Evolutionary conservation across 2,888 invertebrate species (phyloP), one percentile per base, ranked within the genome.

Genomic region (Brenthis ino): DNA sequence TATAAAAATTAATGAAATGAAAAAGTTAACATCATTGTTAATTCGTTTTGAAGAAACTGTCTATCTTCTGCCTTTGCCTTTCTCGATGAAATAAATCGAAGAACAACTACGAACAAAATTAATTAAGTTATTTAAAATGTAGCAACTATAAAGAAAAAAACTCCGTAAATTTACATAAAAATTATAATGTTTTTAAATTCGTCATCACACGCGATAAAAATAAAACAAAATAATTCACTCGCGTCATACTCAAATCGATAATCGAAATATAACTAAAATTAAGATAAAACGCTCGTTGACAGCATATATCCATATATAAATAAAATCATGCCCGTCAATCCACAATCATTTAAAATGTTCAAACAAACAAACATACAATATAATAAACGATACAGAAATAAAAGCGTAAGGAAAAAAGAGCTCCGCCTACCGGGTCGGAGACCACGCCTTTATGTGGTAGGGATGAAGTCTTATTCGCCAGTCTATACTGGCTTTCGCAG

Each of bases 311-410:
- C 60, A 60, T 60, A 20, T 4, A 63, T 63, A 54, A 54, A 63
- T 54, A 54, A 63, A 53, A 72, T 70, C 63, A 64, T 48, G 61
- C 56, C 67, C 74, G 75, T 74, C 76, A 78, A 77, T 79, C 77
- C 78, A 82, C 81, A 80, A 79, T 82, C 85, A 86, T 86, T 86
- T 85, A 86, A 86, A 87, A 86, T 78, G 82, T 78, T 84, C 85
- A 83, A 84, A 86, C 87, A 85, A 84, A 82, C 83, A 83, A 76
- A 85, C 85, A 85, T 84, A 89, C 89, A 89, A 85, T 90, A 88
- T 89, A 89, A 89, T 89, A 90, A 88, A 87, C 80, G 70, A 79
- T 79, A 79, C 75, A 79, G 80, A 85, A 87, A 88, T 82, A 85
- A 85, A 85, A 85, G 79, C 77, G 80, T 77, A 77, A 82, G 80